Base-by-base conservation (phyloP, 92 coral and sea anemone genomes). In the Montipora capitata region DNA sequence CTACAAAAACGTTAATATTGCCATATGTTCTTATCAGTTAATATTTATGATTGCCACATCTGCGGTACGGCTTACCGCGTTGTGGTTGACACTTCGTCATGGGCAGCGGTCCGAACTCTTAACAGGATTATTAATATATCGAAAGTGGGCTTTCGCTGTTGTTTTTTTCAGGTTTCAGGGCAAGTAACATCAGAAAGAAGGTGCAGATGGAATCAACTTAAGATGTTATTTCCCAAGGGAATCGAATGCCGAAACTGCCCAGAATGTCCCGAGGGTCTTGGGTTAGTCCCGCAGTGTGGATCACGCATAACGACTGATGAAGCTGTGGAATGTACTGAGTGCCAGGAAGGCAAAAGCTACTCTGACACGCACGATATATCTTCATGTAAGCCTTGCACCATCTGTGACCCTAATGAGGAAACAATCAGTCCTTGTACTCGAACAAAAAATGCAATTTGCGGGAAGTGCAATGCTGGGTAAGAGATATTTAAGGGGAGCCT, bases 381-480 rank as follows among this genome's bases (percentile, higher is more conserved):
- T 10, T 77, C 89, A 13, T 85, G 89, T 85, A 85, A 75, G 82
- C 82, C 89, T 9, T 85, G 89, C 68, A 77, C 82, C 11, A 85
- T 85, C 76, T 85, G 89, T 18, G 81, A 75, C 66, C 75, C 56
- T 3, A 75, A 85, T 20, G 82, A 85, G 72, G 89, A 85, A 49
- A 76, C 62, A 11, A 85, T 77, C n/a, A 75, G 82, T 12, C 81
- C 69, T 48, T 85, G 89, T 17, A 85, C 83, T 14, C 57, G 61
- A 0, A 65, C 81, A 14, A n/a, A 63, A 63, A 85, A 85, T 38
- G 81, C 89, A 0, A 68, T 75, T 52, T 85, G 89, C 18, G 89
- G 89, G 48, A 76, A 66, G 20, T 75, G 89, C 44, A 83, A 83
- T 11, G 44, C 79, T 59, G 87, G 87, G 87, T 83, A 73, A 3